phyloP scores from a whole-genome alignment of 2,888 invertebrate species.

The Miltochrista miniata region DNA sequence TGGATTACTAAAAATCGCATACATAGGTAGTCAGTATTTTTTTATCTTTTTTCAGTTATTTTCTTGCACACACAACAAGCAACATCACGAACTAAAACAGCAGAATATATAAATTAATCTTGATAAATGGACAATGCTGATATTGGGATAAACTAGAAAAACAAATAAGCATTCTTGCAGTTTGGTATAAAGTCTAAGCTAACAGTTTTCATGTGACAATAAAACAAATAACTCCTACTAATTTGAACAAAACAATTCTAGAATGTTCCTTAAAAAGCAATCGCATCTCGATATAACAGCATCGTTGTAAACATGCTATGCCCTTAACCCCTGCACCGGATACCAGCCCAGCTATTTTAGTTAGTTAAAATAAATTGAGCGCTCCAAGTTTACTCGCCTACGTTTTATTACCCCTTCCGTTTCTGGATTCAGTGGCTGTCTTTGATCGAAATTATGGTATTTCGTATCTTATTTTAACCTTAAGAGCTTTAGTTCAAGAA shows the following conservation, averaged over 20 bases:
- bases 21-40: no score
- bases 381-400: constrained; percentile 38
- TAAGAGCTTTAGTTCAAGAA: background rate
- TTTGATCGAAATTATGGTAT: constrained; percentile 51
- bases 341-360: constrained; percentile 59
- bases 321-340: constrained; percentile 49
- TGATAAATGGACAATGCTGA: no score
- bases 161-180: no score
- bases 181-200: no score
- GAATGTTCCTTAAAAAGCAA: background rate
- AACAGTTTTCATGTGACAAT: no score
- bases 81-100: no score
- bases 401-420: constrained; percentile 56
- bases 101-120: no score
- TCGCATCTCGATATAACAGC: background rate
- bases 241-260: background rate
- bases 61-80: no score
- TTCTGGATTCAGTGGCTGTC: constrained; percentile 30
- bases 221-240: no score
- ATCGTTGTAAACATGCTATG: constrained; percentile 25
- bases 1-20: no score
- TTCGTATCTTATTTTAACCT: constrained; percentile 22
- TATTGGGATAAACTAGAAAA: no score
- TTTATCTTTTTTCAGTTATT: no score
- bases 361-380: constrained; percentile 68